These are phyloP conservation scores for Tribolium castaneum DNA, from an alignment of 1,140 invertebrate genomes.

Conservation along the genomic window DNA sequence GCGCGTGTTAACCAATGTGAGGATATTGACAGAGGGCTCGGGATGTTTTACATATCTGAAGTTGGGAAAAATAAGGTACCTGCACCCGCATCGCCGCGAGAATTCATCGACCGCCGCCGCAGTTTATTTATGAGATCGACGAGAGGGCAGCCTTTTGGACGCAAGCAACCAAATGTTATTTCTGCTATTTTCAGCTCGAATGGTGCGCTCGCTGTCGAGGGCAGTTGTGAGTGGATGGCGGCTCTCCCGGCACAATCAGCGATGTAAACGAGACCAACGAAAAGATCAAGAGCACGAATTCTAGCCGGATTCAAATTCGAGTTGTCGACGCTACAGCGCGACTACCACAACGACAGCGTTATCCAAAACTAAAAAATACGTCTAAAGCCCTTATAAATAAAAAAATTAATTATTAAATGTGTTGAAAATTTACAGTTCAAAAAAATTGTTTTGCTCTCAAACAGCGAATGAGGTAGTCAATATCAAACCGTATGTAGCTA, in stretches of 20 bases:
- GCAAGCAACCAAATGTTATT: slow-evolving; percentile 55
- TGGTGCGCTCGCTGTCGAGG: slow-evolving; percentile 40
- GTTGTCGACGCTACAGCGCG: slow-evolving; percentile 31
- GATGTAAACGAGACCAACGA: slow-evolving; percentile 52
- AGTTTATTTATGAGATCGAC: slow-evolving; percentile 40
- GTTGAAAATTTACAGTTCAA: no score
- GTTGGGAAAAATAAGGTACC: not conserved
- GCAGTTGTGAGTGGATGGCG: slow-evolving; percentile 32
- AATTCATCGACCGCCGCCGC: slow-evolving; percentile 8
- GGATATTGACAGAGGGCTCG: slow-evolving; percentile 7
- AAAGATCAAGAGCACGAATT: slow-evolving; percentile 52
- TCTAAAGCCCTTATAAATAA: not conserved
- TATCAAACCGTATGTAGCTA: no score
- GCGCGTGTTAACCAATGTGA: slow-evolving; percentile 20
- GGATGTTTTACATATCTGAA: not conserved
- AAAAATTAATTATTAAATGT: not conserved
- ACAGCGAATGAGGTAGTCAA: no score
- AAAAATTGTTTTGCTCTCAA: no score
- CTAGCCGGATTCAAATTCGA: slow-evolving; percentile 46
- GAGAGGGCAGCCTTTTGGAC: slow-evolving; percentile 35
- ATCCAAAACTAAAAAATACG: not conserved
- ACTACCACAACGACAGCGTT: slow-evolving; percentile 21
- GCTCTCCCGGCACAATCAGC: slow-evolving; percentile 32
- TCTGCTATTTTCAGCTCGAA: slow-evolving; percentile 52
- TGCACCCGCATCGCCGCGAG: not conserved